Conservation (phyloP, 2,888 invertebrate species). For the Leistus spinibarbis region DNA sequence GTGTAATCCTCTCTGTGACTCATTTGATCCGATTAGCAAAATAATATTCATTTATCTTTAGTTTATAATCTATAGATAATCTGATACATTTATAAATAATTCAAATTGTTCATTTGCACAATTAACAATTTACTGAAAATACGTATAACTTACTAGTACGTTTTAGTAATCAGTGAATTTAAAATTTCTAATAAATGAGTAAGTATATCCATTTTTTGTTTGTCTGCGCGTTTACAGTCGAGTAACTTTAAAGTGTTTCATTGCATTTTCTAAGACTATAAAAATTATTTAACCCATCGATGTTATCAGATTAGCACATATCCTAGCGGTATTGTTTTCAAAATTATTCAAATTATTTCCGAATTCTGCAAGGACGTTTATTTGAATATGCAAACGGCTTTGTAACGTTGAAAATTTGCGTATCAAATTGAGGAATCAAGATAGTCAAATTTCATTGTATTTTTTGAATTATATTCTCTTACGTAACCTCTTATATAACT, state of each 20-base stretch:
- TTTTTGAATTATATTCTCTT: too few relatives aligned
- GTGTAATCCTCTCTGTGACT: neutral
- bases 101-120: too few relatives aligned
- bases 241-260: conserved; percentile 16
- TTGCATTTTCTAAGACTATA: neutral
- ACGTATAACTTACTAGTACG: too few relatives aligned
- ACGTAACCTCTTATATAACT: too few relatives aligned
- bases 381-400: conserved; percentile 11
- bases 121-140: too few relatives aligned
- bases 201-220: conserved; percentile 26
- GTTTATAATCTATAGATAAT: neutral
- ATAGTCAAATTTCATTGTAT: neutral
- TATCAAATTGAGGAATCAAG: neutral
- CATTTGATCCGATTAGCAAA: neutral
- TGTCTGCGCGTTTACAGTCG: conserved; percentile 2
- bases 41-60: neutral
- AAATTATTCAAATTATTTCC: neutral
- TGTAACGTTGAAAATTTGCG: conserved; percentile 11
- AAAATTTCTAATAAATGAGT: conserved; percentile 10
- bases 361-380: conserved; percentile 26
- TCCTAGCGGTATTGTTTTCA: conserved; percentile 21
- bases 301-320: conserved; percentile 29
- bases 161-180: too few relatives aligned
- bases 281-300: conserved; percentile 8
- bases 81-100: too few relatives aligned